phyloP scores from a whole-genome alignment of 2,797 vertebrate genomes.

The Melopsittacus undulatus region DNA sequence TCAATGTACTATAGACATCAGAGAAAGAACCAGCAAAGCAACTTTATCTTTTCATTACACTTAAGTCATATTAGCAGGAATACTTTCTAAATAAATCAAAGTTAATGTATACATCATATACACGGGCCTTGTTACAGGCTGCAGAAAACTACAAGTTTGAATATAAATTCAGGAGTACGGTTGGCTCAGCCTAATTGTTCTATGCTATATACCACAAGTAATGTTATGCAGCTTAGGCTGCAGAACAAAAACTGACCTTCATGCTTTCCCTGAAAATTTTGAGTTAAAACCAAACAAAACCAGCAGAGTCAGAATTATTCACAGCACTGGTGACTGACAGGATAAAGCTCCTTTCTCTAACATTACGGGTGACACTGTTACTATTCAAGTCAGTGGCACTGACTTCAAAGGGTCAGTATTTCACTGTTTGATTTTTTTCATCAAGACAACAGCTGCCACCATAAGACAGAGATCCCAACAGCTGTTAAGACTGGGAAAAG shows the following conservation, averaged over 20 bases:
- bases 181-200: background rate
- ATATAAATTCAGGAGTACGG: constrained; percentile 34
- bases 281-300: constrained; percentile 42
- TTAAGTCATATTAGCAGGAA: background rate
- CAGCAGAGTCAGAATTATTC: constrained; percentile 9
- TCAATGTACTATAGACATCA: background rate
- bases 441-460: constrained; percentile 64
- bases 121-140: background rate
- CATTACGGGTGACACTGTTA: background rate
- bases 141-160: constrained; percentile 1
- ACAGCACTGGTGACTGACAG: constrained; percentile 6
- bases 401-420: constrained; percentile 54
- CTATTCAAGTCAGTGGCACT: constrained; percentile 41
- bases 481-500: constrained; percentile 35
- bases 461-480: constrained; percentile 40
- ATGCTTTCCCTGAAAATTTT: constrained; percentile 7
- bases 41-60: background rate
- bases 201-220: background rate
- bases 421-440: constrained; percentile 57
- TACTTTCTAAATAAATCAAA: constrained; percentile 44
- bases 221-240: background rate
- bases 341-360: constrained; percentile 22
- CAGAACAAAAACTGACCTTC: constrained; percentile 17
- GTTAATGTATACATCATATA: background rate
- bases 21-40: background rate